Evolutionary conservation across 2,888 invertebrate species (phyloP), one percentile per base, ranked within the genome.

Genomic region (Emmelina monodactyla): DNA sequence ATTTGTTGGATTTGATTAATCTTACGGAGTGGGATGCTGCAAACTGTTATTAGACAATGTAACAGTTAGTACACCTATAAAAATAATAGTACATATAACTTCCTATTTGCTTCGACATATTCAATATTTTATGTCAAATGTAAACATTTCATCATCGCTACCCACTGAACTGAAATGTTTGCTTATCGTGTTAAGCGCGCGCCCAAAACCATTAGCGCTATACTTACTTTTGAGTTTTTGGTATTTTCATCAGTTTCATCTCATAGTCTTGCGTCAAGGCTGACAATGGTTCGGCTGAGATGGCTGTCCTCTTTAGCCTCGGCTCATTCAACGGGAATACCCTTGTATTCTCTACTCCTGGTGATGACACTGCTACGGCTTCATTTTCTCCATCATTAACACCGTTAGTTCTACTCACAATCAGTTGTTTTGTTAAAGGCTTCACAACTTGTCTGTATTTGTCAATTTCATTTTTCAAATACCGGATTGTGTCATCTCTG

Each of bases 401-500:
- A 2, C 71, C 70, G 46, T 66, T 72, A 34, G 64, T 70, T 38
- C 73, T 73, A 39, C 62, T 71, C 39, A 82, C 82, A 42, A 88
- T 83, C 37, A 88, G 82, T 46, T 86, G 85, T 50, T 85, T 85
- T 0, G 88, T 88, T 47, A 88, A 62, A 2, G 88, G 88, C 44
- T 84, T 82, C 0, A 91, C 88, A 34, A 92, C 88, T 65, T 89
- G 89, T 41, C 89, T 83, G 62, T 88, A 93, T 66, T 92, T 92
- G 58, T 93, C 92, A 51, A 94, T 88, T 73, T 93, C 92, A 60
- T 89, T 90, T 51, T 88, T 88, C 33, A 95, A 76, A 49, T 91
- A 86, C 40, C 86, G 83, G 48, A 95, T 92, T 43, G 86, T 85
- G 1, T 85, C 84, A 51, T 94, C 94, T 55, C 89, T 89, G 38